Conservation (phyloP, 1,140 invertebrate species). For the Nautilus pompilius region DNA sequence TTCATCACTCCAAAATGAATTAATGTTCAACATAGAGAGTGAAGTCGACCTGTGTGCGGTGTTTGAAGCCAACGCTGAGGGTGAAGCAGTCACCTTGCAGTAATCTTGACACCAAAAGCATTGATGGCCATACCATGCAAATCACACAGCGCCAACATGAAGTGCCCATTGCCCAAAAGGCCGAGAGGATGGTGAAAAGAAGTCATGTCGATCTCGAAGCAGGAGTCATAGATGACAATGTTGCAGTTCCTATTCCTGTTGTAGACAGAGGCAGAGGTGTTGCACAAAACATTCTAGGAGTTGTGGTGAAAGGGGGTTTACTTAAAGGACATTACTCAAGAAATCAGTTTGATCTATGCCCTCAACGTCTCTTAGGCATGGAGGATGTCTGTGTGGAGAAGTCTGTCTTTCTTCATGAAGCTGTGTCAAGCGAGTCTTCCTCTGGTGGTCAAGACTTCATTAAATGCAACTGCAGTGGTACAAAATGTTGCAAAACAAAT, state of each 20-base stretch:
- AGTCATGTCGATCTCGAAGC: conserved; percentile 4
- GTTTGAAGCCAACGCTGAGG: too few relatives aligned
- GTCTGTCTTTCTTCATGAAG: background rate
- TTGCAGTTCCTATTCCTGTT: conserved; percentile 5
- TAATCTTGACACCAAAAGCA: too few relatives aligned
- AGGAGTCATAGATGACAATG: conserved; percentile 8
- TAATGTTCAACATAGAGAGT: background rate
- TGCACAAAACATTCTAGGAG: conserved; percentile 4
- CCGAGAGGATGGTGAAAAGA: conserved; percentile 7
- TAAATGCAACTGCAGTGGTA: too few relatives aligned
- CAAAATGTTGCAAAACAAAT: too few relatives aligned
- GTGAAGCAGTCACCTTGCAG: too few relatives aligned
- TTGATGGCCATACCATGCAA: too few relatives aligned
- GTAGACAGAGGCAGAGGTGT: background rate
- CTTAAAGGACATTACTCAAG: conserved; percentile 2
- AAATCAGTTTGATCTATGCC: conserved; percentile 11
- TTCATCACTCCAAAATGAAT: background rate
- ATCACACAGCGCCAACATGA: too few relatives aligned
- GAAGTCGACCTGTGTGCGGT: too few relatives aligned
- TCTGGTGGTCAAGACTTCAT: too few relatives aligned
- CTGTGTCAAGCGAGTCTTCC: too few relatives aligned
- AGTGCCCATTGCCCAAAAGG: too few relatives aligned
- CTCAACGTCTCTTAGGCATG: background rate
- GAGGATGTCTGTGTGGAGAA: conserved; percentile 2
- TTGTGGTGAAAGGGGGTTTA: conserved; percentile 1